phyloP scores from a whole-genome alignment of 2,888 invertebrate species.

The Eilema sororculum region DNA sequence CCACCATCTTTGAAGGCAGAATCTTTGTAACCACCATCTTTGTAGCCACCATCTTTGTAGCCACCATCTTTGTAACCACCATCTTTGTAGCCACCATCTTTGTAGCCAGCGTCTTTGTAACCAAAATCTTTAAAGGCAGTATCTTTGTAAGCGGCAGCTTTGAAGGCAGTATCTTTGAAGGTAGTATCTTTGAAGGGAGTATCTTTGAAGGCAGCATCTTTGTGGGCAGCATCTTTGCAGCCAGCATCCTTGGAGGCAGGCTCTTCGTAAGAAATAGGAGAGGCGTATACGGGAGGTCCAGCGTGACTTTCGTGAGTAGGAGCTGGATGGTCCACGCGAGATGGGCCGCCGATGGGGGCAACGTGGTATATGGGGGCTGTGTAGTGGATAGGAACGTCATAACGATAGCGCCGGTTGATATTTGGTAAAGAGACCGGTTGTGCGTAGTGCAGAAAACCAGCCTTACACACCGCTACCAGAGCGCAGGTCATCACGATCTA shows the following conservation, averaged over 20 bases:
- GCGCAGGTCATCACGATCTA: constrained; percentile 4
- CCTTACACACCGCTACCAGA: not conserved
- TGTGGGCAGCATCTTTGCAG: not conserved
- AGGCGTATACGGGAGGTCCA: not conserved
- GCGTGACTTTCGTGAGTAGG: not conserved
- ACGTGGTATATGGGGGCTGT: not conserved
- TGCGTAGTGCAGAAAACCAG: not conserved
- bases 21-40: too few relatives aligned
- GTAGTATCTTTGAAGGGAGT: not conserved
- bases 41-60: too few relatives aligned
- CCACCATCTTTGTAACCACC: too few relatives aligned
- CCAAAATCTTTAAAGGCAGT: too few relatives aligned
- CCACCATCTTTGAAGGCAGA: too few relatives aligned
- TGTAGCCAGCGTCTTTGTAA: too few relatives aligned
- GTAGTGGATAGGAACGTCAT: not conserved
- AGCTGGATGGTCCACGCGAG: not conserved
- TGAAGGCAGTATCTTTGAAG: too few relatives aligned
- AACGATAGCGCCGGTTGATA: not conserved
- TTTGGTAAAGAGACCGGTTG: not conserved
- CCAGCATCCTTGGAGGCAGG: not conserved
- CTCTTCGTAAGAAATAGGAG: not conserved
- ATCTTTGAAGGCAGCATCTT: not conserved
- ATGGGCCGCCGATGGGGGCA: not conserved
- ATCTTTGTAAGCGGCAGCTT: too few relatives aligned
- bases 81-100: too few relatives aligned